These are phyloP conservation scores for Lepetodrilus schrolli DNA, from an alignment of 2,888 invertebrate genomes.

Conservation along the genomic window DNA sequence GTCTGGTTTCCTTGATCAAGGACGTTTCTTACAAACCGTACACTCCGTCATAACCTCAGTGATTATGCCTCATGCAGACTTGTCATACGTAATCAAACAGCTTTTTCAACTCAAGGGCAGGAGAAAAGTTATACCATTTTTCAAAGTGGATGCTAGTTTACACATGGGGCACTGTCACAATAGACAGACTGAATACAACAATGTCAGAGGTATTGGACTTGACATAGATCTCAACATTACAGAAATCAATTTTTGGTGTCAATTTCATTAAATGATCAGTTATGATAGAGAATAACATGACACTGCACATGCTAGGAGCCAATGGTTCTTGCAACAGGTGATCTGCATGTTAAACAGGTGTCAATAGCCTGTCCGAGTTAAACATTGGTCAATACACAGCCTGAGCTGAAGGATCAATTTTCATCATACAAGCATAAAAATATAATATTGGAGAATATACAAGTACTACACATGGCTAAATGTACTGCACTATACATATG, in stretches of 20 bases:
- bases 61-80: constrained; percentile 3
- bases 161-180: not conserved
- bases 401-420: too few relatives aligned
- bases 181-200: not conserved
- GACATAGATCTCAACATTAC: not conserved
- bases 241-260: not conserved
- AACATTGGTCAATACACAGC: too few relatives aligned
- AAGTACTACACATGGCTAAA: too few relatives aligned
- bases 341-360: too few relatives aligned
- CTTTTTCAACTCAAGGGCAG: constrained; percentile 14
- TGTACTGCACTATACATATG: too few relatives aligned
- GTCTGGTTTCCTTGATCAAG: not conserved
- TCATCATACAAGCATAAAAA: too few relatives aligned
- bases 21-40: not conserved
- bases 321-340: not conserved
- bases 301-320: not conserved
- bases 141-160: not conserved
- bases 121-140: constrained; percentile 12
- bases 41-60: constrained; percentile 14
- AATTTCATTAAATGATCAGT: not conserved
- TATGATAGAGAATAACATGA: constrained; percentile 4
- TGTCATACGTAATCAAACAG: not conserved
- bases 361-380: too few relatives aligned
- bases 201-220: constrained; percentile 5
- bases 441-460: too few relatives aligned